Evolutionary conservation across 2,113 vertebrate species (phyloP).

Genomic region (Syngnathus scovelli): DNA sequence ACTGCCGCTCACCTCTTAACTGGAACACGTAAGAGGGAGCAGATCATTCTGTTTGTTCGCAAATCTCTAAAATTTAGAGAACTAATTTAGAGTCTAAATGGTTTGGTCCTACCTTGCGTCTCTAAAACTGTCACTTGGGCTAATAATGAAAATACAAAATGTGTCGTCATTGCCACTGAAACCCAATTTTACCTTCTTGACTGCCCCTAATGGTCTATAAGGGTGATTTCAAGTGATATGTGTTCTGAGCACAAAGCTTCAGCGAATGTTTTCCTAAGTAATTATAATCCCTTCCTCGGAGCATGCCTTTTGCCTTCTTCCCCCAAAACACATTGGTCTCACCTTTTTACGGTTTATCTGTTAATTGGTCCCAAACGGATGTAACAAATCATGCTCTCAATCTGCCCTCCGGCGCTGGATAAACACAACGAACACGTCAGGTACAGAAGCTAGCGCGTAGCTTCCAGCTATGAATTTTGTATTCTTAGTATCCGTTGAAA

Average conservation of each 20-base stretch:
- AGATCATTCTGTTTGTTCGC: no score
- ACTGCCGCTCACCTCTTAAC: background rate
- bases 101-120: no score
- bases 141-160: no score
- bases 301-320: slow-evolving; percentile 11
- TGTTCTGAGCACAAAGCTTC: background rate
- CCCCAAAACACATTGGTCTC: slow-evolving; percentile 6
- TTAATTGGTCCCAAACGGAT: slow-evolving; percentile 45
- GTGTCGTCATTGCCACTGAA: no score
- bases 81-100: no score
- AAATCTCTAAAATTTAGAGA: no score
- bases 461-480: slow-evolving; percentile 21
- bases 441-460: slow-evolving; percentile 14
- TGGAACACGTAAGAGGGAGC: background rate
- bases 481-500: slow-evolving; percentile 21
- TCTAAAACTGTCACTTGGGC: no score
- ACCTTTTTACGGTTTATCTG: slow-evolving; percentile 14
- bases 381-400: slow-evolving; percentile 18
- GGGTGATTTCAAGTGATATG: background rate
- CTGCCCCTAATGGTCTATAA: background rate
- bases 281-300: slow-evolving; percentile 7
- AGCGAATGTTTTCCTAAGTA: background rate
- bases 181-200: background rate
- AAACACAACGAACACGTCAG: slow-evolving; percentile 10
- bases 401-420: slow-evolving; percentile 27